Evolutionary conservation across 2,113 vertebrate species (phyloP).

Genomic region (Gymnarchus niloticus): DNA sequence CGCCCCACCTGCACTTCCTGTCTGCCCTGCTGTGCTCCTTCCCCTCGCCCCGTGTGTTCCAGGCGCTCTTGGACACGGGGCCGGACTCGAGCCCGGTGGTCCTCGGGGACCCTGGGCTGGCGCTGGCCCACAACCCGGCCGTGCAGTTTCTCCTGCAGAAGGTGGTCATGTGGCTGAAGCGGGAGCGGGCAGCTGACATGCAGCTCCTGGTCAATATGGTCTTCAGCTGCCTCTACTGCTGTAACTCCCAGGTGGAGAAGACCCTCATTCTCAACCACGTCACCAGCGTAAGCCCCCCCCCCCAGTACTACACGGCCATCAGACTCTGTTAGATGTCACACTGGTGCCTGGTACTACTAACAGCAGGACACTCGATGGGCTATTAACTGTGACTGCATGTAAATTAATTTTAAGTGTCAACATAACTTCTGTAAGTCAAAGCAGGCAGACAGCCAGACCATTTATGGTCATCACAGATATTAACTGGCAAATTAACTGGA

Average conservation of each 20-base stretch:
- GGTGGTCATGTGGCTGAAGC: slow-evolving; percentile 76
- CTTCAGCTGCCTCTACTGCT: slow-evolving; percentile 82
- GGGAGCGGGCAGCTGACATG: slow-evolving; percentile 63
- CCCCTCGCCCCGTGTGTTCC: slow-evolving; percentile 73
- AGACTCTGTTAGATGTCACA: neutral
- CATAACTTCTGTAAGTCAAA: neutral
- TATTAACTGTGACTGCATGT: neutral
- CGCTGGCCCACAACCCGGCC: slow-evolving; percentile 60
- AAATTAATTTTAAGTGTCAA: no score
- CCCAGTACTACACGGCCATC: neutral
- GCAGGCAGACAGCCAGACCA: neutral
- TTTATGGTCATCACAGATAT: neutral
- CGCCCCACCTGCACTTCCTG: slow-evolving; percentile 80
- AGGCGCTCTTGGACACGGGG: slow-evolving; percentile 63
- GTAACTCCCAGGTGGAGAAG: slow-evolving; percentile 64
- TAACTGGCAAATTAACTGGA: neutral
- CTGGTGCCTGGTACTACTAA: neutral
- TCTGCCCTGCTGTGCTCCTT: slow-evolving; percentile 76
- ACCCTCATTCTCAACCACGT: slow-evolving; percentile 77
- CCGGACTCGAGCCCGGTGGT: slow-evolving; percentile 23
- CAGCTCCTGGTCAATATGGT: slow-evolving; percentile 84
- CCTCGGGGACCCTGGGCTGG: slow-evolving; percentile 33
- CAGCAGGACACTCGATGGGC: neutral
- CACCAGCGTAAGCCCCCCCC: slow-evolving; percentile 59
- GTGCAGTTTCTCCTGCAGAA: slow-evolving; percentile 74